These are phyloP conservation scores for Tillus elongatus DNA, from an alignment of 2,888 invertebrate species.

Conservation along the genomic window DNA sequence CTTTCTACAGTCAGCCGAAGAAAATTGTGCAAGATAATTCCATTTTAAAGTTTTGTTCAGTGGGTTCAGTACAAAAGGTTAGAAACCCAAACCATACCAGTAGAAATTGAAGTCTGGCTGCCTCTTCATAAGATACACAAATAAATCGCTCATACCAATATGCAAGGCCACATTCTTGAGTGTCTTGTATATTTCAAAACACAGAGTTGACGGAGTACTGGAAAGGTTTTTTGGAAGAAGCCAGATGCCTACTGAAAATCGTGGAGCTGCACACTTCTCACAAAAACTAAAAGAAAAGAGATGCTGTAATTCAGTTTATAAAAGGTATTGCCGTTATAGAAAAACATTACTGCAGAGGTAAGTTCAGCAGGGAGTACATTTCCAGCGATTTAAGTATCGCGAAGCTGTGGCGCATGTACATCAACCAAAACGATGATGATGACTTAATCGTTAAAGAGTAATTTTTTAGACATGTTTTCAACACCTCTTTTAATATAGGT, in stretches of 20 bases:
- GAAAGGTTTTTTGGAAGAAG: too few relatives aligned
- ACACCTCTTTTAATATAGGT: slow-evolving; percentile 23
- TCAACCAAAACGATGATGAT: background rate
- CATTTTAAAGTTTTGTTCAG: background rate
- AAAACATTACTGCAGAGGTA: background rate
- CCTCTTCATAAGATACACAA: too few relatives aligned
- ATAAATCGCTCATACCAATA: background rate
- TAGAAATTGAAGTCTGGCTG: background rate
- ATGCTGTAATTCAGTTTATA: background rate
- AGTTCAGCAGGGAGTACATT: background rate
- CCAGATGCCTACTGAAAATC: too few relatives aligned
- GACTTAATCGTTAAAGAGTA: background rate
- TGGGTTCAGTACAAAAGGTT: background rate
- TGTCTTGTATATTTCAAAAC: background rate
- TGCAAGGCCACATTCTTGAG: background rate
- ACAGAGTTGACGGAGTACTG: too few relatives aligned
- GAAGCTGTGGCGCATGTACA: background rate
- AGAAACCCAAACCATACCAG: background rate
- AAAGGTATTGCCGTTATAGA: background rate
- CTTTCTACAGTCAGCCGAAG: background rate
- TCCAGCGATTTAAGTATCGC: background rate
- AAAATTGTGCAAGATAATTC: background rate
- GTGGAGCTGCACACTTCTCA: too few relatives aligned
- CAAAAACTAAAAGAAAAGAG: background rate
- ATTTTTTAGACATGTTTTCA: slow-evolving; percentile 17